phyloP scores from a whole-genome alignment of 2,888 invertebrate genomes.

The Galeruca laticollis region DNA sequence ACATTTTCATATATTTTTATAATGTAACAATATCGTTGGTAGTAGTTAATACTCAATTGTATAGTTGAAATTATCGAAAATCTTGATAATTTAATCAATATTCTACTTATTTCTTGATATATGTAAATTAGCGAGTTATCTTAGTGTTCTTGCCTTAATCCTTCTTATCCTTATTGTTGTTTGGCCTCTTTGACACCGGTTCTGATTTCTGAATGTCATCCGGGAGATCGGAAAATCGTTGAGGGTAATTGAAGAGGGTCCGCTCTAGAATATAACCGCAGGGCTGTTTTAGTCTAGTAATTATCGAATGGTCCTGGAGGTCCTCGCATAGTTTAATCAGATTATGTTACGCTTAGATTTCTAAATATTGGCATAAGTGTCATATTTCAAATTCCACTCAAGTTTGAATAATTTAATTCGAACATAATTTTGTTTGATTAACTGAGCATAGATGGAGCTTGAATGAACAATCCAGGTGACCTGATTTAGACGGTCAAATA shows the following conservation, averaged over 20 bases:
- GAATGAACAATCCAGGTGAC: too few species aligned
- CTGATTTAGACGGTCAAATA: too few species aligned
- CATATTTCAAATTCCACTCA: background rate
- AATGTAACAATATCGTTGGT: too few species aligned
- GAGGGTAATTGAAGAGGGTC: slow-evolving; percentile 31
- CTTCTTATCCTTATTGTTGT: background rate
- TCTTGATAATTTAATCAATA: too few species aligned
- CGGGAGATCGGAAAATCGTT: slow-evolving; percentile 16
- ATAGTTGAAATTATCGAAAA: too few species aligned
- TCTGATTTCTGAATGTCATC: slow-evolving; percentile 17
- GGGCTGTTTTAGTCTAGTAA: slow-evolving; percentile 17
- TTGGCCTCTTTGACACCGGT: background rate
- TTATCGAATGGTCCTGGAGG: slow-evolving; percentile 35
- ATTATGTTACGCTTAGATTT: slow-evolving; percentile 30
- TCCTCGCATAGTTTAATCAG: slow-evolving; percentile 34
- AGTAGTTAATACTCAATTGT: too few species aligned
- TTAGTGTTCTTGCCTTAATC: background rate
- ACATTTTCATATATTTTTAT: too few species aligned
- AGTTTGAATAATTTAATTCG: background rate
- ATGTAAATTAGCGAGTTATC: background rate
- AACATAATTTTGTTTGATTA: background rate
- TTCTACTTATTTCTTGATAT: background rate
- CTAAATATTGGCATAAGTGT: slow-evolving; percentile 13
- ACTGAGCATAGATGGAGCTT: background rate
- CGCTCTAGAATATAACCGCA: slow-evolving; percentile 31